A percentile compares a stretch with the other conserved stretches of the same genome.
Conservation (phyloP, 2,888 invertebrate species). For the Drosophila macrospina region DNA sequence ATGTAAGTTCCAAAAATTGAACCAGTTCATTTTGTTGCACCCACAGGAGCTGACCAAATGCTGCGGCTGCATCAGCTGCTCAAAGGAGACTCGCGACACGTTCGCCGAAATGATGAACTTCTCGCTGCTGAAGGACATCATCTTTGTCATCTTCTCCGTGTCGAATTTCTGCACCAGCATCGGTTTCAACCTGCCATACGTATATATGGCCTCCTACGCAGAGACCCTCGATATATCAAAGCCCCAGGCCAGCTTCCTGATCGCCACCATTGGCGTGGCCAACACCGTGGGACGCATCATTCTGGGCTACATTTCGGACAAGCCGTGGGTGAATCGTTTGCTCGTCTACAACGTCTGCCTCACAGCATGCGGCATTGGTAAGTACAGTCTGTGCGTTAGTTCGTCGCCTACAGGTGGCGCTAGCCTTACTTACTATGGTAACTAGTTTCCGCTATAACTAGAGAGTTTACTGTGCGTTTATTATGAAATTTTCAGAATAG, state of each 20-base stretch:
- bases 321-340: conserved; percentile 95
- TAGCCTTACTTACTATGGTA: background rate
- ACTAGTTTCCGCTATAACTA: background rate
- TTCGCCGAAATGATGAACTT: conserved; percentile 94
- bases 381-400: conserved; percentile 84
- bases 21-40: background rate
- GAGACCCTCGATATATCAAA: conserved; percentile 87
- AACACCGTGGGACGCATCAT: conserved; percentile 96
- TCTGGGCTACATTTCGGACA: conserved; percentile 94
- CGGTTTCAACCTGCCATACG: conserved; percentile 97
- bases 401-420: background rate
- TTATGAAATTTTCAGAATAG: background rate
- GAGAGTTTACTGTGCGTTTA: background rate
- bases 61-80: conserved; percentile 88
- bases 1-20: background rate
- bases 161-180: conserved; percentile 96
- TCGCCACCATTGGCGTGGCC: conserved; percentile 93
- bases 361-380: conserved; percentile 94
- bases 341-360: conserved; percentile 95
- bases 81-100: conserved; percentile 90
- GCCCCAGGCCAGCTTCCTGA: conserved; percentile 88
- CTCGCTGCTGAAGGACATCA: conserved; percentile 91
- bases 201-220: conserved; percentile 92
- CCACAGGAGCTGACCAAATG: conserved; percentile 83
- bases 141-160: conserved; percentile 95